Evolutionary conservation across 1,140 invertebrate genomes (phyloP), one percentile per base, ranked within the genome.

Genomic region (Physella acuta): DNA sequence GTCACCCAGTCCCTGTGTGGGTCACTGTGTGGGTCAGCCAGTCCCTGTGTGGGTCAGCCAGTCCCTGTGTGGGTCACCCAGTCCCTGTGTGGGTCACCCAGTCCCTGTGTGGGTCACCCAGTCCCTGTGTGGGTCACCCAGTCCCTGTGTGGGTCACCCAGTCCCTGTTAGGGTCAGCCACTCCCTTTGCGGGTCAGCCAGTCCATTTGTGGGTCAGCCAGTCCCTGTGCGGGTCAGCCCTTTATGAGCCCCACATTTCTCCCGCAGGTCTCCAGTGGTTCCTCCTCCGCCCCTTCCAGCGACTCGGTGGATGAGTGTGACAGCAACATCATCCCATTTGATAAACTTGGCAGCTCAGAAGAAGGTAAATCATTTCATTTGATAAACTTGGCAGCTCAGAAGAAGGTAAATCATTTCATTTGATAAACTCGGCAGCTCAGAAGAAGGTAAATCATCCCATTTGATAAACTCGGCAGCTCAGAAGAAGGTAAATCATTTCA

Each of bases 281-380:
- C 52, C 14, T 36, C n/a, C 34, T 33, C 52, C 26, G 26, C 33
- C 8, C 58, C 28, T 11, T 56, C 52, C 28, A 66, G 64, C 31
- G 65, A 56, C 26, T 67, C 53, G 20, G 20, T 17, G 30, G 53
- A 33, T 39, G 65, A 67, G 17, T 24, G 2, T 26, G 39, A 39
- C 28, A 51, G 39, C 31, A 30, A n/a, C 31, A 39, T 58, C 65
- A 67, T 67, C 26, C 52, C 65, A 58, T 67, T 67, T 58, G 65
- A 44, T 28, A 24, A 17, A 17, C 53, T 67, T 16, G 17, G 58
- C 51, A 67, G 65, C 34, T 67, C 65, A 4, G 65, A 67, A n/a
- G n/a, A n/a, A n/a, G n/a, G n/a, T n/a, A n/a, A n/a, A n/a, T n/a
- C n/a, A n/a, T n/a, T n/a, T n/a, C n/a, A n/a, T n/a, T n/a, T n/a